Evolutionary conservation across 2,113 vertebrate genomes (phyloP).

Genomic region (Percina caprodes): DNA sequence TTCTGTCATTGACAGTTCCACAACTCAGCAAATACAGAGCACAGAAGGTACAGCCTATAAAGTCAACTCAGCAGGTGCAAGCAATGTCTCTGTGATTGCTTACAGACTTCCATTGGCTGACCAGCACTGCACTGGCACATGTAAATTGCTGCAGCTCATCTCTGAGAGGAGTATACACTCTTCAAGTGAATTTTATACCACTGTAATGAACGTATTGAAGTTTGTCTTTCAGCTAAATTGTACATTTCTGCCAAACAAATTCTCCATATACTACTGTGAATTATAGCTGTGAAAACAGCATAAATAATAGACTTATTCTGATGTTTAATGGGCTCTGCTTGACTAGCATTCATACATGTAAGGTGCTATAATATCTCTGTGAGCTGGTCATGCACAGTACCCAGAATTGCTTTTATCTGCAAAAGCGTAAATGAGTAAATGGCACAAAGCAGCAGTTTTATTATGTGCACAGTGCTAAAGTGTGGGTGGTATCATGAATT

Average conservation of each 20-base stretch:
- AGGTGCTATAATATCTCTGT: slow-evolving; percentile 29
- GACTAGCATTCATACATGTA: slow-evolving; percentile 51
- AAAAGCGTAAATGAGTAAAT: background rate
- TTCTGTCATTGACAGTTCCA: slow-evolving; percentile 12
- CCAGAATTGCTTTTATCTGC: slow-evolving; percentile 3
- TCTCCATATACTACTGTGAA: background rate
- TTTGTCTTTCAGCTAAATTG: slow-evolving; percentile 21
- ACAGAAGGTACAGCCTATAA: slow-evolving; percentile 16
- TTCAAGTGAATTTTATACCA: slow-evolving; percentile 12
- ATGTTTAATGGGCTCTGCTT: slow-evolving; percentile 29
- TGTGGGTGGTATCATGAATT: slow-evolving; percentile 1
- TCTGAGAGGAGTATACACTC: background rate
- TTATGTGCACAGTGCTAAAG: background rate
- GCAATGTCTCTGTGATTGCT: slow-evolving; percentile 28
- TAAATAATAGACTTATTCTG: slow-evolving; percentile 40
- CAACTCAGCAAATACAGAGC: slow-evolving; percentile 45
- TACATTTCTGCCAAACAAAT: slow-evolving; percentile 18
- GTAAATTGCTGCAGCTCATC: slow-evolving; percentile 34
- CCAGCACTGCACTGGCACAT: slow-evolving; percentile 14
- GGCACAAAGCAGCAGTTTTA: slow-evolving; percentile 3
- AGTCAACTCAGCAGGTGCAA: slow-evolving; percentile 50
- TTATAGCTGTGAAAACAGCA: slow-evolving; percentile 21
- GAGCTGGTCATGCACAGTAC: background rate
- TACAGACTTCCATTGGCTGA: slow-evolving; percentile 5
- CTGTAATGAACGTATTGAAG: slow-evolving; percentile 14